Evolutionary conservation across 2,113 vertebrate genomes (phyloP).

Genomic region (Thamnaconus septentrionalis): DNA sequence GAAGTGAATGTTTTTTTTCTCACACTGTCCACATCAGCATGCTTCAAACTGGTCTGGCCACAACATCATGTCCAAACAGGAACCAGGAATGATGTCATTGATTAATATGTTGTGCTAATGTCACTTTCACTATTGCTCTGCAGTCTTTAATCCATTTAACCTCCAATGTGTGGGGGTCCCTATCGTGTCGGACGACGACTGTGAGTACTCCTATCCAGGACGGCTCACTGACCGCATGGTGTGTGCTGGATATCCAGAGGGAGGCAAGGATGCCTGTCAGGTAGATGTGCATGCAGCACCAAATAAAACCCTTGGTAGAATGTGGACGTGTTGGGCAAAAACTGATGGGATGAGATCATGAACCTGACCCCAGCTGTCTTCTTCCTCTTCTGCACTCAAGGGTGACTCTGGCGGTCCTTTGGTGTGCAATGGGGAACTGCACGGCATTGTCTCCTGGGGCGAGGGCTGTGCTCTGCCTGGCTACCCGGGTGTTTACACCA

Average conservation of each 20-base stretch:
- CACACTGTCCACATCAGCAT: no score
- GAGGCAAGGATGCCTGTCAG: constrained; percentile 81
- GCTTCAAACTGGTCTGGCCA: no score
- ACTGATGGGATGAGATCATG: neutral
- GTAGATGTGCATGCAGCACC: constrained; percentile 42
- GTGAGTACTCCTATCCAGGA: constrained; percentile 65
- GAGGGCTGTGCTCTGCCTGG: constrained; percentile 68
- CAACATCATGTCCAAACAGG: no score
- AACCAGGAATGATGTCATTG: no score
- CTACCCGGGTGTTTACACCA: constrained; percentile 78
- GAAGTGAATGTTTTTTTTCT: no score
- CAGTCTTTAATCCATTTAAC: constrained; percentile 70
- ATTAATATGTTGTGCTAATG: neutral
- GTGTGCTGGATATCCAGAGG: constrained; percentile 75
- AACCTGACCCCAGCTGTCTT: neutral
- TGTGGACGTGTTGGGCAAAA: neutral
- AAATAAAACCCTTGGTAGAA: neutral
- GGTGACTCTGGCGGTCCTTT: constrained; percentile 80
- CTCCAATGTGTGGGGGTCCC: constrained; percentile 76
- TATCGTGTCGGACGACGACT: constrained; percentile 63
- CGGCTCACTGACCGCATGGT: constrained; percentile 76
- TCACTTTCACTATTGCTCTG: neutral
- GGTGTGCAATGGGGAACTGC: constrained; percentile 73
- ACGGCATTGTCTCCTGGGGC: constrained; percentile 81
- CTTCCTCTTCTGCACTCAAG: constrained; percentile 54